Evolutionary conservation across 2,797 vertebrate species (phyloP).

Genomic region (Menidia menidia): DNA sequence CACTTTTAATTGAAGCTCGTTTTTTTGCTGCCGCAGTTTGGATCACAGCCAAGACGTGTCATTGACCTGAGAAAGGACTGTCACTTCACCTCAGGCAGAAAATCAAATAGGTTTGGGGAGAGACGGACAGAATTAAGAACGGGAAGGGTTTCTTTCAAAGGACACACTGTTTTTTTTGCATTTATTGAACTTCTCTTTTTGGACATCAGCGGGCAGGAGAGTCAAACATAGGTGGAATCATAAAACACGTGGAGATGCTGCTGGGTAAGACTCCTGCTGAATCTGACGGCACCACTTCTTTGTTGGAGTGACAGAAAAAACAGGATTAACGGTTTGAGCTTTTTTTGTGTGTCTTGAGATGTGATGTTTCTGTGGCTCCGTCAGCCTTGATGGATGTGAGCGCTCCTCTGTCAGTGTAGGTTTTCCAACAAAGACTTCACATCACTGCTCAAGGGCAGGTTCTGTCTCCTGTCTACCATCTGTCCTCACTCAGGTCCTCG

Average conservation of each 20-base stretch:
- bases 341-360: slow-evolving; percentile 6
- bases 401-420: slow-evolving; percentile 27
- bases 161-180: slow-evolving; percentile 39
- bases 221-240: slow-evolving; percentile 38
- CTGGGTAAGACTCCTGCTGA: slow-evolving; percentile 67
- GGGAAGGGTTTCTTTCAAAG: slow-evolving; percentile 15
- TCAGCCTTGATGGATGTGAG: slow-evolving; percentile 27
- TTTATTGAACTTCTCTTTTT: slow-evolving; percentile 62
- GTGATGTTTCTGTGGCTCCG: slow-evolving; percentile 16
- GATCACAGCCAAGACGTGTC: slow-evolving; percentile 63
- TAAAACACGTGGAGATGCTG: slow-evolving; percentile 73
- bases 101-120: slow-evolving; percentile 26
- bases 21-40: slow-evolving; percentile 62
- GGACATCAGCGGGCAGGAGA: slow-evolving; percentile 49
- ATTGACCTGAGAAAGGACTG: slow-evolving; percentile 57
- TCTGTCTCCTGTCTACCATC: slow-evolving; percentile 61
- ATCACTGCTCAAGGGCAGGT: slow-evolving; percentile 65
- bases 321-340: neutral
- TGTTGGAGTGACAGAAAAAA: neutral
- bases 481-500: slow-evolving; percentile 54
- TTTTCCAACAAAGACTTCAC: slow-evolving; percentile 54
- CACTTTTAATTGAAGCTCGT: slow-evolving; percentile 80
- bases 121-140: slow-evolving; percentile 16
- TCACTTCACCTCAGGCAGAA: slow-evolving; percentile 35
- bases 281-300: slow-evolving; percentile 4